Conservation (phyloP, 2,888 invertebrate species). For the Seira ritae region DNA sequence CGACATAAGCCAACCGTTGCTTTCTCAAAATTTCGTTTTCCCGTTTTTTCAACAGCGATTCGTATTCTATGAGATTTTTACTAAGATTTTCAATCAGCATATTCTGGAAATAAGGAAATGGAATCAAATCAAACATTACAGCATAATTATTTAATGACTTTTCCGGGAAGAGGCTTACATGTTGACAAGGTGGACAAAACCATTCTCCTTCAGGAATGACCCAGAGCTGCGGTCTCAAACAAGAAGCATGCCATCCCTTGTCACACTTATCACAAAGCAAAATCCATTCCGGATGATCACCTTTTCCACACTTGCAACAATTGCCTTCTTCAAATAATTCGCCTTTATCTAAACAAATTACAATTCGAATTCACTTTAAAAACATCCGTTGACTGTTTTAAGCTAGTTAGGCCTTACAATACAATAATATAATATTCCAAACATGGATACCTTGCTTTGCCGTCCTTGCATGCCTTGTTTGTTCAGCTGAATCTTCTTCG, state of each 20-base stretch:
- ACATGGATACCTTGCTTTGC: slow-evolving; percentile 87
- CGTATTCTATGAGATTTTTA: slow-evolving; percentile 85
- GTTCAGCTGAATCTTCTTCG: slow-evolving; percentile 83
- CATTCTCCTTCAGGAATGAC: slow-evolving; percentile 98
- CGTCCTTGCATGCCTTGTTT: slow-evolving; percentile 89
- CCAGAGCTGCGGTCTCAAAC: slow-evolving; percentile 93
- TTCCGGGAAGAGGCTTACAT: slow-evolving; percentile 83
- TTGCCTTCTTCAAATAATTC: slow-evolving; percentile 80
- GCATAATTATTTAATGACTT: neutral
- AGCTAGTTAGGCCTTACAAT: neutral
- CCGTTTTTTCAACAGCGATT: slow-evolving; percentile 83
- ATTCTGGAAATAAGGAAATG: slow-evolving; percentile 79
- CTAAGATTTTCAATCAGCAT: slow-evolving; percentile 85
- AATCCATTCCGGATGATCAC: slow-evolving; percentile 98
- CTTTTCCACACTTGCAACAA: slow-evolving; percentile 93
- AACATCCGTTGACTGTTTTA: neutral
- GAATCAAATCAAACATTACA: slow-evolving; percentile 44
- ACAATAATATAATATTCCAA: no score
- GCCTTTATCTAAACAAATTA: slow-evolving; percentile 30
- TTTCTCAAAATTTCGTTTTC: slow-evolving; percentile 82
- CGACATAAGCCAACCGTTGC: slow-evolving; percentile 85
- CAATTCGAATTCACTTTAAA: neutral
- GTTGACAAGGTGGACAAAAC: slow-evolving; percentile 98
- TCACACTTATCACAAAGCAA: slow-evolving; percentile 97
- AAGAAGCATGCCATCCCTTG: slow-evolving; percentile 96